Evolutionary conservation across 2,888 invertebrate genomes (phyloP), one percentile per base, ranked within the genome.

Genomic region (Athetis lepigone): DNA sequence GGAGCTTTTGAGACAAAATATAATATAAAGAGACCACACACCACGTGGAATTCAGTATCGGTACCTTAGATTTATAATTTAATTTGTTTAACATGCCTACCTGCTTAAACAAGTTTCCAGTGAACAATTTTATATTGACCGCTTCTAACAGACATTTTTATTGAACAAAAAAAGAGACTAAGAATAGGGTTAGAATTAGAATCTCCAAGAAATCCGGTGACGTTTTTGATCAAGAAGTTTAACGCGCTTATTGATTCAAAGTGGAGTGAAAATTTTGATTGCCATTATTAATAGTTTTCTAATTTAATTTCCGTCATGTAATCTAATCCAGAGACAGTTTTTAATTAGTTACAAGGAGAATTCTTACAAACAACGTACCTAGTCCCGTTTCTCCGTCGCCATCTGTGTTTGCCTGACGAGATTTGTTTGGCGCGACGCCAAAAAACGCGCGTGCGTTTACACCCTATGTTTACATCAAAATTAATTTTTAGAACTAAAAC

Each of bases 391-490:
- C 81, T 83, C 79, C 83, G 83, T 75, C 89, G 89, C 89, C 90
- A 90, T 90, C 90, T 91, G 89, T 85, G 84, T 81, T 79, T 86
- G 71, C 78, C 67, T 58, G 70, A 74, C 71, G 73, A 77, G 80
- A 76, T 77, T 73, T 70, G 69, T 70, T 86, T 91, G 88, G 89
- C 87, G 55, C 49, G 52, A 25, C 61, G 85, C 89, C 88, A 88
- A 80, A 60, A 65, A 81, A 80, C 83, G 80, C 77, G 56, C 70
- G 77, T 77, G 60, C 77, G 71, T 75, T 75, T 77, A 75, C 80
- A 81, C 80, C 70, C 78, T 76, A 36, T 81, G 82, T 85, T 86
- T 83, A 86, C 78, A 80, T 75, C 69, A 67, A 77, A 82, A 83
- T 78, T 78, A 82, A 62, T 80, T 83, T 82, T 81, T 79, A 80